Percentiles rank a stretch among this genome's conserved stretches.
phyloP scores from a whole-genome alignment of 2,797 vertebrate species.

The Chaetodon trifasciatus region DNA sequence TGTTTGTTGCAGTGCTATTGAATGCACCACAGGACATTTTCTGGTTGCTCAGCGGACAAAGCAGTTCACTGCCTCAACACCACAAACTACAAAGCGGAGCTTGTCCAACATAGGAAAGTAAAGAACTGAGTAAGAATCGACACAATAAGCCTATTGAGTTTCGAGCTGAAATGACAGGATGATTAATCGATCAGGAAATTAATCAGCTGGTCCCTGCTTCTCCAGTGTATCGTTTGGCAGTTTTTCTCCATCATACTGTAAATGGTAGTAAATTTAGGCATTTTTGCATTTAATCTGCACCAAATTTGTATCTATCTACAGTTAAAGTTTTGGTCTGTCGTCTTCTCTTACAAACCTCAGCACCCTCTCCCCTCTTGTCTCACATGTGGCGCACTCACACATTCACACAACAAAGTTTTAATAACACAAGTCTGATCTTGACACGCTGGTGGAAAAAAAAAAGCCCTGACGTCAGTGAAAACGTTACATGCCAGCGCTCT shows the following conservation, averaged over 20 bases:
- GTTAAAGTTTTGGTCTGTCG: neutral
- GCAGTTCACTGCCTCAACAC: neutral
- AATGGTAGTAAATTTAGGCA: neutral
- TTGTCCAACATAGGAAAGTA: neutral
- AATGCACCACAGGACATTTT: neutral
- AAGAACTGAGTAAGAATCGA: neutral
- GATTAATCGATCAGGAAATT: neutral
- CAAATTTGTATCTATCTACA: neutral
- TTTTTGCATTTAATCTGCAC: constrained; percentile 2
- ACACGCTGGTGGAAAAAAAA: constrained; percentile 40
- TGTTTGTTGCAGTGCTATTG: neutral
- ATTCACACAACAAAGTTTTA: constrained; percentile 23
- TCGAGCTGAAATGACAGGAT: neutral
- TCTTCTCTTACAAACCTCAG: neutral
- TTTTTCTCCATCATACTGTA: neutral
- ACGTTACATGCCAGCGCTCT: neutral
- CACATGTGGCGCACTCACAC: constrained; percentile 19
- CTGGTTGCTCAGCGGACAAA: neutral
- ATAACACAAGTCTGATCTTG: constrained; percentile 51
- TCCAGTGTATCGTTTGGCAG: neutral
- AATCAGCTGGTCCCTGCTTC: neutral
- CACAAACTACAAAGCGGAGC: neutral
- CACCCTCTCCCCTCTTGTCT: neutral
- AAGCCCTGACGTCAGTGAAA: constrained; percentile 20
- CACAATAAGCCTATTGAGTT: neutral